Conservation (phyloP, 2,113 vertebrate species). For the Thinocorus orbignyianus region DNA sequence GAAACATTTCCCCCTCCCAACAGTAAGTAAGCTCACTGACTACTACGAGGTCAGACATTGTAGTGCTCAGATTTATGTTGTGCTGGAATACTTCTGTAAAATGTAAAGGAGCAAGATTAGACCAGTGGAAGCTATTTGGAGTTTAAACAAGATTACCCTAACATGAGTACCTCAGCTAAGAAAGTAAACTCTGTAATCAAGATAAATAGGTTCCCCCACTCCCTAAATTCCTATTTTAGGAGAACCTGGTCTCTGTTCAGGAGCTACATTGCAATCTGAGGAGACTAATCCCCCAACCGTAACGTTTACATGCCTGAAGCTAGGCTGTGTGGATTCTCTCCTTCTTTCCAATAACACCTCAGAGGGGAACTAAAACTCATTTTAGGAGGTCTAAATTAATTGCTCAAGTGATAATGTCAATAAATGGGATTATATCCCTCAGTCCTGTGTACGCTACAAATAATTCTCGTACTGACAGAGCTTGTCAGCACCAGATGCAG, state of each 20-base stretch:
- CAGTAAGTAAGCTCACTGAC: not conserved
- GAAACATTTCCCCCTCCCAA: not conserved
- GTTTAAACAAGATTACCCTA: not conserved
- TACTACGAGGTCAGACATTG: not conserved
- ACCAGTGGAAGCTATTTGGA: not conserved
- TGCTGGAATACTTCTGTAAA: not conserved
- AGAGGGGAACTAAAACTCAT: not conserved
- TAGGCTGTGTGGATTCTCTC: not conserved
- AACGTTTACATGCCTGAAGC: not conserved
- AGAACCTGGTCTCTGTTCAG: not conserved
- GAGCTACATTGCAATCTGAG: not conserved
- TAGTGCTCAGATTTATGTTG: not conserved
- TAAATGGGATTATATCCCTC: not conserved
- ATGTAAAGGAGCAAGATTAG: not conserved
- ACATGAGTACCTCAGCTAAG: fast-evolving
- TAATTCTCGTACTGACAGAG: not conserved
- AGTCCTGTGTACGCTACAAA: not conserved
- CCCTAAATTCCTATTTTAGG: not conserved
- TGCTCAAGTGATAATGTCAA: not conserved
- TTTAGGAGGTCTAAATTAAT: not conserved
- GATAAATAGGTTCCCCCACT: not conserved
- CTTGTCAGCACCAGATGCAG: not conserved
- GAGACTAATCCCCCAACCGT: not conserved
- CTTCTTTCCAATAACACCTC: not conserved
- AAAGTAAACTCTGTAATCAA: not conserved